Percentiles rank a stretch among this genome's conserved stretches.
Conservation (phyloP, 2,797 vertebrate genomes). For the Prunella strophiata region DNA sequence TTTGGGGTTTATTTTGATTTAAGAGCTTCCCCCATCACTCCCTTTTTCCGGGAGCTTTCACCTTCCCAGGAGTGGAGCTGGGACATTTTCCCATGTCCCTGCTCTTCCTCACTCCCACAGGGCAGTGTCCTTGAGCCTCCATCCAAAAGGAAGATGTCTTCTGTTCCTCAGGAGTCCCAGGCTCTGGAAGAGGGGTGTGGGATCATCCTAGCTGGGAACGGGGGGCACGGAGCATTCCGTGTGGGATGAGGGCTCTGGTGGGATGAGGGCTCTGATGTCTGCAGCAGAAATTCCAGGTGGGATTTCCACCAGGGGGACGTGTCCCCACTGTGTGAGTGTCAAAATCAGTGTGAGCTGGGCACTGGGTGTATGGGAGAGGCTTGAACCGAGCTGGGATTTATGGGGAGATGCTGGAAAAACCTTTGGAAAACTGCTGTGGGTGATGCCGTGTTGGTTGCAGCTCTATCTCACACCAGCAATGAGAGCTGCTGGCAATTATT, state of each 20-base stretch:
- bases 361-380: fast-evolving
- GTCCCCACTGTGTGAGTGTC: fast-evolving
- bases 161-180: neutral
- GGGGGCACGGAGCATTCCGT: fast-evolving
- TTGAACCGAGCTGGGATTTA: fast-evolving
- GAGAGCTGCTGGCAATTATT: neutral
- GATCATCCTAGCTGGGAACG: fast-evolving
- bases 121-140: fast-evolving
- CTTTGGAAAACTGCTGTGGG: neutral
- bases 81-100: fast-evolving
- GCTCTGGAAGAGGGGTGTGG: neutral
- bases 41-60: neutral
- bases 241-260: neutral
- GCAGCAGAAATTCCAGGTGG: neutral
- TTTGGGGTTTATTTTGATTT: neutral
- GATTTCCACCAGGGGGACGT: fast-evolving
- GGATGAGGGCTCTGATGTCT: neutral
- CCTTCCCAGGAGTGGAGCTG: fast-evolving
- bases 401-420: neutral
- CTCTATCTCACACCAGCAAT: fast-evolving
- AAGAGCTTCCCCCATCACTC: neutral
- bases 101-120: neutral
- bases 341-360: fast-evolving
- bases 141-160: neutral
- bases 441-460: fast-evolving